Evolutionary conservation across 1,140 invertebrate species (phyloP).

Genomic region (Lerema accius): DNA sequence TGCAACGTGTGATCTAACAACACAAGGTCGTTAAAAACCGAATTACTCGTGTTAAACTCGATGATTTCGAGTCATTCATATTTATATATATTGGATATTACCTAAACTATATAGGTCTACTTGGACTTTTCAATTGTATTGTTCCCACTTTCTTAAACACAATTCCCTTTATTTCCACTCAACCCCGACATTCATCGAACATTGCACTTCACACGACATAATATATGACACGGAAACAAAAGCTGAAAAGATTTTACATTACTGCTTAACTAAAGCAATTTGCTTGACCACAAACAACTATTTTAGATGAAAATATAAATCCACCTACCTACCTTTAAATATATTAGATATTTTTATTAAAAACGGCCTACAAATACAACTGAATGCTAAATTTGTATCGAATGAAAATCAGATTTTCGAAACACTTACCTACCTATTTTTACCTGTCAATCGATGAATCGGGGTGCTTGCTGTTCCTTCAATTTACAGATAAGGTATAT

Average conservation of each 20-base stretch:
- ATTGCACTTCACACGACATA: neutral
- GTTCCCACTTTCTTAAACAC: constrained; percentile 4
- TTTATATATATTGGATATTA: constrained; percentile 43
- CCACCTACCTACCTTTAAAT: no score
- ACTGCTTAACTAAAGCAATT: no score
- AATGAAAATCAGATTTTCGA: neutral
- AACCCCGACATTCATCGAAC: constrained; percentile 28
- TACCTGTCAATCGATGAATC: constrained; percentile 42
- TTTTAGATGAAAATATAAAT: constrained; percentile 16
- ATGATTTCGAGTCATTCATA: constrained; percentile 43
- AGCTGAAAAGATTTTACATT: constrained; percentile 9
- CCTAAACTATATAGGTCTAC: constrained; percentile 40
- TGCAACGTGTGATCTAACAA: constrained; percentile 41
- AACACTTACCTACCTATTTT: constrained; percentile 19
- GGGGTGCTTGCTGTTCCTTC: constrained; percentile 51
- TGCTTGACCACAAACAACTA: constrained; percentile 8
- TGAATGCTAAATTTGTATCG: constrained; percentile 9
- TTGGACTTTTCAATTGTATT: constrained; percentile 12
- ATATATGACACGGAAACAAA: neutral
- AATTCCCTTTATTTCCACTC: constrained; percentile 25
- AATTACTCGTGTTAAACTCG: constrained; percentile 62
- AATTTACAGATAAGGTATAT: constrained; percentile 48
- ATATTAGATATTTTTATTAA: no score
- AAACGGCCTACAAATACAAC: constrained; percentile 17
- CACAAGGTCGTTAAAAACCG: constrained; percentile 53